These are phyloP conservation scores for Andrena hattorfiana DNA, from an alignment of 2,888 invertebrate genomes.

Conservation along the genomic window DNA sequence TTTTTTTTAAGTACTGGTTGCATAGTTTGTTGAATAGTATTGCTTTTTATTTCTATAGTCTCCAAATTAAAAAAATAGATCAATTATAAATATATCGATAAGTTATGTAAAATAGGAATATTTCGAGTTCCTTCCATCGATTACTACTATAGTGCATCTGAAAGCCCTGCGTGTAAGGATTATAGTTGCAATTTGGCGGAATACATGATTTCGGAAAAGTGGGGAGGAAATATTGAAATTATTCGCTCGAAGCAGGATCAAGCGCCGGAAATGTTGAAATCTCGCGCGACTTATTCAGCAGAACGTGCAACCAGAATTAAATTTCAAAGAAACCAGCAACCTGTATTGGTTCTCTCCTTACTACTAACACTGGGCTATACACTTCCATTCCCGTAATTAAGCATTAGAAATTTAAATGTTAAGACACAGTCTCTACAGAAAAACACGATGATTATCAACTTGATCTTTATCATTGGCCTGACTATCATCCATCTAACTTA, in stretches of 20 bases:
- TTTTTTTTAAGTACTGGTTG: conserved; percentile 57
- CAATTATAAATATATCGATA: conserved; percentile 21
- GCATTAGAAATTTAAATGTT: conserved; percentile 44
- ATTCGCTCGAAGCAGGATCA: neutral
- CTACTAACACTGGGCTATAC: conserved; percentile 21
- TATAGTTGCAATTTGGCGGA: conserved; percentile 10
- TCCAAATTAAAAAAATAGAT: conserved; percentile 5
- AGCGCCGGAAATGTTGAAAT: conserved; percentile 9
- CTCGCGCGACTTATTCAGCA: conserved; percentile 27
- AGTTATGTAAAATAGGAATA: conserved; percentile 13
- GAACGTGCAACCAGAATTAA: conserved; percentile 55
- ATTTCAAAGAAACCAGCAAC: conserved; percentile 7
- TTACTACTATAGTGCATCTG: neutral
- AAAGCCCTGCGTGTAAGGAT: conserved; percentile 4
- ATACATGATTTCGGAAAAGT: neutral
- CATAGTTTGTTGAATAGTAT: conserved; percentile 39
- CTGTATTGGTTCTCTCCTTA: neutral
- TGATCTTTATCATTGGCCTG: conserved; percentile 50
- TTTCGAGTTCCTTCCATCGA: neutral
- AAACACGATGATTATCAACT: conserved; percentile 64
- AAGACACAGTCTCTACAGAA: conserved; percentile 62
- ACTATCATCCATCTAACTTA: conserved; percentile 2
- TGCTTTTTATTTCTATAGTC: conserved; percentile 2
- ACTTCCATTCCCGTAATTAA: conserved; percentile 39
- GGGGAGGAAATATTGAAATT: neutral